Conservation (phyloP, 2,113 vertebrate species). For the Prolemur simus region DNA sequence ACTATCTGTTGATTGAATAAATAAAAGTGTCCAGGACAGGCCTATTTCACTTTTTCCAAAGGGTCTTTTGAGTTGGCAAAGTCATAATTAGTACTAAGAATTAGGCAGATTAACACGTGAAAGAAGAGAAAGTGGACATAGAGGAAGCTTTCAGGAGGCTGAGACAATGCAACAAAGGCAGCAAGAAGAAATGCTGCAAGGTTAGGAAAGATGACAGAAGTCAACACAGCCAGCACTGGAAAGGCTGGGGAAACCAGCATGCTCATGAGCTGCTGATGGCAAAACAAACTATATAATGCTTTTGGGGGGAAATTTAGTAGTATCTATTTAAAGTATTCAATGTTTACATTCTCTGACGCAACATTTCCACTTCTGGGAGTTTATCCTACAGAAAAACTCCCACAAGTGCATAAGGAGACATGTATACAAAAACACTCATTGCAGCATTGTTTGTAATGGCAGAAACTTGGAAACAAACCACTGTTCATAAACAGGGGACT, state of each 20-base stretch:
- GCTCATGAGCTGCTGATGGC: rapidly evolving
- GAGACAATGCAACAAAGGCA: background rate
- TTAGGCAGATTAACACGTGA: background rate
- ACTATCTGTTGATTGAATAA: background rate
- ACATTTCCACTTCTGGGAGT: conserved; percentile 18
- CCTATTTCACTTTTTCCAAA: background rate
- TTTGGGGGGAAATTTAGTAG: background rate
- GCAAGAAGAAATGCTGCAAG: background rate
- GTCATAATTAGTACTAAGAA: background rate
- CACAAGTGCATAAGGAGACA: background rate
- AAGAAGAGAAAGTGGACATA: background rate
- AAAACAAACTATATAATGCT: background rate
- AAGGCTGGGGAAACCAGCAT: background rate
- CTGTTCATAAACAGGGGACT: background rate
- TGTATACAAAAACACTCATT: background rate
- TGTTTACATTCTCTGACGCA: background rate
- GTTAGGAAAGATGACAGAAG: background rate
- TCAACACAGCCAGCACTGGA: background rate
- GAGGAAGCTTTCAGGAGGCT: background rate
- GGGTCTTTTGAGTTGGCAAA: background rate
- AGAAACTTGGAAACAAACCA: conserved; percentile 40
- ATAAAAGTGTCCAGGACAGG: background rate
- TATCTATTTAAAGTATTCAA: background rate
- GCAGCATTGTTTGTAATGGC: background rate
- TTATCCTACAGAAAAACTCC: conserved; percentile 34